These are phyloP conservation scores for Eulimnadia texana DNA, from an alignment of 1,140 invertebrate species.

Conservation along the genomic window DNA sequence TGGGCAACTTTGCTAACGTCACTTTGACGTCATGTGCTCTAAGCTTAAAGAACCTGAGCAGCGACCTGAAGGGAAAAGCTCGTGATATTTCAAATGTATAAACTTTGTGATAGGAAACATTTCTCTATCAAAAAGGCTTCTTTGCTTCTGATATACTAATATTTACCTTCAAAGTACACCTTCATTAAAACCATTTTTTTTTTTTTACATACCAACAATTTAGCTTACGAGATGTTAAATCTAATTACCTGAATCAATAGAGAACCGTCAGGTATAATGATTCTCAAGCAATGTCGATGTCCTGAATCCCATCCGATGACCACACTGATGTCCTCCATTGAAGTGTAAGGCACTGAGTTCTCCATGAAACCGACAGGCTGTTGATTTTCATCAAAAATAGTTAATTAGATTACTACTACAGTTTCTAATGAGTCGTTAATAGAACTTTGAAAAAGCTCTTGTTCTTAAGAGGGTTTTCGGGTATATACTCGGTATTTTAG, in stretches of 20 bases:
- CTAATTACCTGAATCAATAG: conserved; percentile 50
- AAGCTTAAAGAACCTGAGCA: too few relatives aligned
- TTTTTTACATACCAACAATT: background rate
- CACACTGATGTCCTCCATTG: conserved; percentile 62
- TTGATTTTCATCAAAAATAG: conserved; percentile 28
- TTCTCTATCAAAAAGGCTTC: too few relatives aligned
- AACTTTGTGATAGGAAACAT: too few relatives aligned
- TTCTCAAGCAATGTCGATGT: conserved; percentile 63
- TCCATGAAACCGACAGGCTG: conserved; percentile 60
- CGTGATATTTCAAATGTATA: too few relatives aligned
- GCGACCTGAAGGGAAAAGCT: too few relatives aligned
- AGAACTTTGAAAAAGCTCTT: too few relatives aligned
- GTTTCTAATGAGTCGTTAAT: background rate
- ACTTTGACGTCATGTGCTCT: background rate
- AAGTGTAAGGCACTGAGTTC: conserved; percentile 51
- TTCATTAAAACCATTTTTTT: background rate
- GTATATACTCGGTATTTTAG: too few relatives aligned
- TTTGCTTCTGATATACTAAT: background rate
- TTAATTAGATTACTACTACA: background rate
- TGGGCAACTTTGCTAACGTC: background rate
- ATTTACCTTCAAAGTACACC: background rate
- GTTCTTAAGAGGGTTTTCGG: too few relatives aligned
- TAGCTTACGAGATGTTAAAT: too few relatives aligned
- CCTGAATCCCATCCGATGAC: conserved; percentile 63
- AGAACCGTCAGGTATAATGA: conserved; percentile 60